phyloP scores from a whole-genome alignment of 2,113 vertebrate genomes.

The Todiramphus chloris region DNA sequence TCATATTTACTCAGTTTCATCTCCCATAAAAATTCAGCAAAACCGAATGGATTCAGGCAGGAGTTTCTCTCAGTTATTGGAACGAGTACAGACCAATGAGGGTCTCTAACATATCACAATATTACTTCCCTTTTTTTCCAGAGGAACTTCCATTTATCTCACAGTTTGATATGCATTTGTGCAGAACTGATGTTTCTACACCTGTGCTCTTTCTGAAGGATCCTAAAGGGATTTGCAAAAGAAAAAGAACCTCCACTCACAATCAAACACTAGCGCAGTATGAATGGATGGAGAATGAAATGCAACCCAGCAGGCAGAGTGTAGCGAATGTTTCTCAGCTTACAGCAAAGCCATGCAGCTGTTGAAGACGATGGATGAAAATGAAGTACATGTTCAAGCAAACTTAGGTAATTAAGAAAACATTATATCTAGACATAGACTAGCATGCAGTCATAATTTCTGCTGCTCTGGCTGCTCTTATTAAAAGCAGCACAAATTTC shows the following conservation, averaged over 20 bases:
- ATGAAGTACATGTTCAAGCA: not conserved
- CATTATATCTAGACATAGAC: not conserved
- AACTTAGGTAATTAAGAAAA: not conserved
- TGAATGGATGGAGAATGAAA: not conserved
- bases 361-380: not conserved
- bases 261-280: not conserved
- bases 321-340: not conserved
- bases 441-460: not conserved
- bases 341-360: not conserved
- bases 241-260: not conserved
- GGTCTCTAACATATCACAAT: not conserved
- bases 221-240: not conserved
- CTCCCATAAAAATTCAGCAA: not conserved
- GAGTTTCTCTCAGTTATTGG: not conserved
- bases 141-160: not conserved
- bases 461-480: not conserved
- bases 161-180: not conserved
- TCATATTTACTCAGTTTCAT: not conserved
- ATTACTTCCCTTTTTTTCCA: not conserved
- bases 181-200: not conserved
- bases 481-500: not conserved
- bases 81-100: not conserved
- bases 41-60: not conserved
- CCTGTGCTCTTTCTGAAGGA: not conserved
- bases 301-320: not conserved